Percentiles rank a stretch among this genome's conserved stretches.
Evolutionary conservation across 2,797 vertebrate genomes (phyloP).

Genomic region (Rhinoraja longicauda): DNA sequence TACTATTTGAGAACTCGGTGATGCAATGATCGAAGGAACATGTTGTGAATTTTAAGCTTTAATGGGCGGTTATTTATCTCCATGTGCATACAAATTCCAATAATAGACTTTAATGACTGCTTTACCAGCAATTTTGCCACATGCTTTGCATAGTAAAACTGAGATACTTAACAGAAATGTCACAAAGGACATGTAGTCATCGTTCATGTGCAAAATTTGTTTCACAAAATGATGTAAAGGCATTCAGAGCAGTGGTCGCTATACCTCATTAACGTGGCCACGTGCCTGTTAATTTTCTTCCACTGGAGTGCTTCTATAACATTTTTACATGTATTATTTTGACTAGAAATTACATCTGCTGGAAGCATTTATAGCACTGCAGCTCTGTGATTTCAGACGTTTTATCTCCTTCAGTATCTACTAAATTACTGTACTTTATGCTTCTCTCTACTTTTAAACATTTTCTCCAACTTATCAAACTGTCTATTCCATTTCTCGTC

Average conservation of each 20-base stretch:
- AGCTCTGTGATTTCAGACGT: neutral
- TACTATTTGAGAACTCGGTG: neutral
- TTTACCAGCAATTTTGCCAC: neutral
- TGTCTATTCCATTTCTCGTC: neutral
- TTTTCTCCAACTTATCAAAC: neutral
- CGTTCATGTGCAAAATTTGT: neutral
- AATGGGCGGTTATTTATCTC: neutral
- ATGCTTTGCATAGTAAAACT: neutral
- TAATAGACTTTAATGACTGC: neutral
- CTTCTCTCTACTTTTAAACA: neutral
- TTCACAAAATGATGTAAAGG: neutral
- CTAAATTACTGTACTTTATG: neutral
- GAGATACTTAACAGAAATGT: neutral
- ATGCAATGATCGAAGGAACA: neutral
- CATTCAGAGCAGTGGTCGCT: neutral
- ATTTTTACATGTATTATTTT: neutral
- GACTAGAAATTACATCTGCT: neutral
- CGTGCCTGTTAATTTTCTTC: neutral
- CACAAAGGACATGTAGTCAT: neutral
- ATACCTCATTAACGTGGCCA: conserved; percentile 14
- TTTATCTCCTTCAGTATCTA: neutral
- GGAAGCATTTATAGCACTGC: neutral
- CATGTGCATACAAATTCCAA: neutral
- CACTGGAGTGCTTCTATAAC: neutral
- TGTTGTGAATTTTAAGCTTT: neutral